Evolutionary conservation across 2,113 vertebrate genomes (phyloP), one percentile per base, ranked within the genome.

Genomic region (Lagopus muta): DNA sequence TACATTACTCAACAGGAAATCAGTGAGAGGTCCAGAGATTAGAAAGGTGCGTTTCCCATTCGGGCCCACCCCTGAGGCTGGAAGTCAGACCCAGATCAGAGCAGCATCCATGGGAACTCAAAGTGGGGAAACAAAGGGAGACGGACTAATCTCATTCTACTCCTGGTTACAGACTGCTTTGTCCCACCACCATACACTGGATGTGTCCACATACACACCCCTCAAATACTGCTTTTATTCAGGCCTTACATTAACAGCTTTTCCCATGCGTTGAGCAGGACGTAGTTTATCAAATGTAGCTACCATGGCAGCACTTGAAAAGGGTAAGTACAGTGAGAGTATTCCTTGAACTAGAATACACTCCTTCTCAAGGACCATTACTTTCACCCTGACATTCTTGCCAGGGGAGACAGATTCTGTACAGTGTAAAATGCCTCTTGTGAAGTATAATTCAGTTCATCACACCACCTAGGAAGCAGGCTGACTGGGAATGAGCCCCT

Each of bases 1-100:
- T 82, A 92, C 78, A 95, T 95, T 93, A 96, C 95, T 94, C 96
- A 95, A 82, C 83, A 80, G 96, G 96, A 97, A 96, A 95, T 52
- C 90, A 77, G 77, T 64, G 88, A 94, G 94, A 95, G 78, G 86
- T 93, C 78, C 72, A 89, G 71, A 1, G 81, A 94, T 92, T 95
- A 95, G 88, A 93, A 95, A 96, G 95, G 93, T 96, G 90, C 76
- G 71, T 86, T 95, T 95, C 81, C 92, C 94, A 84, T 60, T 48
- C 14, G 2, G 71, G 71, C 30, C 71, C 92, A 91, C 93, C 92
- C 94, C 83, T 1, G 2, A 61, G 66, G 48, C 78, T 92, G 79
- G 38, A 89, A 83, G 62, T 65, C 2, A 1, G 47, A 88, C n/a
- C 19, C 3, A 1, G 65, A 1, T 4, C 55, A 82, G 65, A 78